Conservation (phyloP, 2,888 invertebrate genomes). For the Drosophila fulvimacula region DNA sequence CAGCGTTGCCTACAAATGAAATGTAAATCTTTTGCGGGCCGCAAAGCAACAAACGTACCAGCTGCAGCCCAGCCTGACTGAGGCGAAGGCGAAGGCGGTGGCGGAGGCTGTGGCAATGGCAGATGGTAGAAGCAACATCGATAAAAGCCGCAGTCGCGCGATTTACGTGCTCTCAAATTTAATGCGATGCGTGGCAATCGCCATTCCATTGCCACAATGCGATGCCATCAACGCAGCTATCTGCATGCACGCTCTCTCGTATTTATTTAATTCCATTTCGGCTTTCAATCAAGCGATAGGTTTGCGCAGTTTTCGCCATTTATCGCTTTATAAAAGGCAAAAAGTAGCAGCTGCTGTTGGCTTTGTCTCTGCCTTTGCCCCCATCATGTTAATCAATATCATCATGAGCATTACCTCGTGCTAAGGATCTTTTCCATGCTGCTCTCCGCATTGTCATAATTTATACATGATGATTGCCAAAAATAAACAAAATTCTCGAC, state of each 20-base stretch:
- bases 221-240: constrained; percentile 33
- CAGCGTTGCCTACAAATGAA: constrained; percentile 58
- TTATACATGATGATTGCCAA: constrained; percentile 58
- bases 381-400: constrained; percentile 7
- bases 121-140: constrained; percentile 17
- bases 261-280: constrained; percentile 79
- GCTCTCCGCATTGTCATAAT: constrained; percentile 45
- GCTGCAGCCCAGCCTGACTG: constrained; percentile 8
- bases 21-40: constrained; percentile 69
- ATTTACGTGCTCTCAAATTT: constrained; percentile 67
- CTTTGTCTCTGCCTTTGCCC: neutral
- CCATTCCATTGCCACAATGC: constrained; percentile 36
- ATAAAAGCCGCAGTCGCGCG: constrained; percentile 56
- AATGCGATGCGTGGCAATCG: constrained; percentile 69
- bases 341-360: constrained; percentile 51
- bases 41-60: constrained; percentile 48
- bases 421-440: constrained; percentile 39
- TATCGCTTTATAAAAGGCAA: constrained; percentile 55
- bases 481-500: constrained; percentile 49
- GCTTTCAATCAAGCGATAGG: constrained; percentile 75
- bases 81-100: neutral
- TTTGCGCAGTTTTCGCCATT: constrained; percentile 58
- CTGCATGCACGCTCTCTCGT: constrained; percentile 48
- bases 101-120: neutral
- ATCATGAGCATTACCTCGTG: constrained; percentile 11